Base-by-base conservation (phyloP, 2,113 vertebrate genomes). In the Gnathonemus echidnorhynchus region DNA sequence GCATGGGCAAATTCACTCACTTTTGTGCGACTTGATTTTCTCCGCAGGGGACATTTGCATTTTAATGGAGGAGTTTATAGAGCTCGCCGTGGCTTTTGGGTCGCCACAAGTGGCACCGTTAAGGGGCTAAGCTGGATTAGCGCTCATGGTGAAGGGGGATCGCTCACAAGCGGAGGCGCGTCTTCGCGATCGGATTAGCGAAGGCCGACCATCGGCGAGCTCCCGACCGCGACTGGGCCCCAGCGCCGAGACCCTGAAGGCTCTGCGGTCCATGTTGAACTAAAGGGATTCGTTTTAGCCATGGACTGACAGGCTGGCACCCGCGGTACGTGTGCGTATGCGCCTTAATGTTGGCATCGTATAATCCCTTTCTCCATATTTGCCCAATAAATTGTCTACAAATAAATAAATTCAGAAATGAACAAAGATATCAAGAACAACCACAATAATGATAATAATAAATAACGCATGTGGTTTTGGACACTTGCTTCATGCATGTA, bases 51-150 rank as follows among this genome's bases (percentile, higher is more conserved):
- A 97, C 96, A 99, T 99, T 99, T 99, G 98, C 98, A 99, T 99
- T 99, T 99, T 99, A 99, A 99, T 99, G 96, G 97, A 97, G 97
- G 97, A 97, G 97, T 98, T 99, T 98, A 98, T 99, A 97, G 97
- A 98, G 97, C 98, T 97, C 97, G 97, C 96, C 93, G 94, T 95
- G 96, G 97, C 97, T 97, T 98, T 97, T 95, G 95, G 92, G 95
- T 96, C 95, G 97, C 97, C 98, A 99, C 98, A 99, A 99, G 98
- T 99, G 98, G 97, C 58, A 74, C 45, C 58, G n/a, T 74, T 74
- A 88, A 88, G 46, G 46, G 58, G 13, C 62, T 88, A 88, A 88
- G n/a, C 46, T 48, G 88, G 88, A 88, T 88, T 88, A 88, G 62
- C n/a, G 8, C 62, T 49, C 62, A 88, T 50, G 62, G 88, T 46